Base-by-base conservation (phyloP, 2,888 invertebrate species). In the Noctua janthina region DNA sequence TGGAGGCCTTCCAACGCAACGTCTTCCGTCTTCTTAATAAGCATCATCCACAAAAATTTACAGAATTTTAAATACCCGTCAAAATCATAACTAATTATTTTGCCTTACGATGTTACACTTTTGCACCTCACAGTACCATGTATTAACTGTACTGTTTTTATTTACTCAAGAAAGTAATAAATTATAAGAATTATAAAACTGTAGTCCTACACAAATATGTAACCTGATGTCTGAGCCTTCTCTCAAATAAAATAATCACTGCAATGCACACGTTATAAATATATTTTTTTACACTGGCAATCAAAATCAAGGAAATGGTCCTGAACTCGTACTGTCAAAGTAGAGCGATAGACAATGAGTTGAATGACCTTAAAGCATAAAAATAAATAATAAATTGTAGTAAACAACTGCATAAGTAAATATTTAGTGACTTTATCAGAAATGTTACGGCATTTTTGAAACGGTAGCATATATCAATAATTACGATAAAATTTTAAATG, bases 371-470 rank as follows among this genome's bases (percentile, higher is more conserved):
- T 49, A 11, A 23, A 13, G 23, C 6, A 39, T 69, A 75, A 75
- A 76, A 84, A 86, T 79, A 71, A 35, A 86, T 79, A 71, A 35
- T 29, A 73, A 49, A 56, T 68, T 2, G 1, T 35, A 49, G n/a
- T 78, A 51, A 54, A 75, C 43, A 74, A 56, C 43, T 23, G n/a
- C 54, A 51, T 59, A 62, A 43, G 20, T n/a, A 6, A 13, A 23
- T 66, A 56, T 54, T 56, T 51, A 77, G n/a, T 49, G 10, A 29
- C 35, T 51, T 54, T 62, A 54, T 54, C 77, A 29, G 67, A 8
- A 39, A 23, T 29, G 0, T 62, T 76, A 46, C n/a, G 20, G 15
- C 43, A 67, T 20, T 15, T 15, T 43, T 29, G 23, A 23, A 51
- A 46, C 11, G 20, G 66, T 43, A 15, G 13, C 10, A 23, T 23